phyloP scores from a whole-genome alignment of 2,113 vertebrate genomes.

The Dasyprocta punctata region DNA sequence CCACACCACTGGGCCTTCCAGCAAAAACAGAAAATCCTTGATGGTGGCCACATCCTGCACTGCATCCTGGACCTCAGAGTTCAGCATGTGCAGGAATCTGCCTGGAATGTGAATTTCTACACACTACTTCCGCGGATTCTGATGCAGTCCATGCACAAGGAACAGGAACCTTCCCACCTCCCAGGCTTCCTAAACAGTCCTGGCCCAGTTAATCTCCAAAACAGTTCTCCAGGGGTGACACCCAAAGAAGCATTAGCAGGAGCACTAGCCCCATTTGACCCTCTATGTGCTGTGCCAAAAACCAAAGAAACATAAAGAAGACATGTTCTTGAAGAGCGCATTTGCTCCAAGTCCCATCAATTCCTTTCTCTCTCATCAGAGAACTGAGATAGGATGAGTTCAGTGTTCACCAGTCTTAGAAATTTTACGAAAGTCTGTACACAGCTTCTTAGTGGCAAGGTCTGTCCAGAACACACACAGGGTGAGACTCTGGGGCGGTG shows the following conservation, averaged over 20 bases:
- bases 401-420: too few species aligned
- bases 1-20: background rate
- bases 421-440: background rate
- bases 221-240: too few species aligned
- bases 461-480: background rate
- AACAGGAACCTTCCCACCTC: background rate
- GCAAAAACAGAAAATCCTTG: background rate
- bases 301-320: background rate
- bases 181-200: background rate
- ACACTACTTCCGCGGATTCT: background rate
- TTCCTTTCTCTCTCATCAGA: background rate
- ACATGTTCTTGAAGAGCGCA: background rate
- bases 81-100: background rate
- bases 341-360: background rate
- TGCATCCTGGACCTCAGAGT: background rate
- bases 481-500: background rate
- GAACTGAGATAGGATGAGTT: background rate
- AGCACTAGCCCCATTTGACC: background rate
- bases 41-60: background rate
- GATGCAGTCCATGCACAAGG: too few species aligned
- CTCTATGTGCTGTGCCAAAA: background rate
- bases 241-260: background rate
- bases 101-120: background rate
- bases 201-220: background rate
- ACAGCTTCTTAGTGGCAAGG: background rate